Conservation (phyloP, 1,140 invertebrate genomes). For the Elymnias hypermnestra region DNA sequence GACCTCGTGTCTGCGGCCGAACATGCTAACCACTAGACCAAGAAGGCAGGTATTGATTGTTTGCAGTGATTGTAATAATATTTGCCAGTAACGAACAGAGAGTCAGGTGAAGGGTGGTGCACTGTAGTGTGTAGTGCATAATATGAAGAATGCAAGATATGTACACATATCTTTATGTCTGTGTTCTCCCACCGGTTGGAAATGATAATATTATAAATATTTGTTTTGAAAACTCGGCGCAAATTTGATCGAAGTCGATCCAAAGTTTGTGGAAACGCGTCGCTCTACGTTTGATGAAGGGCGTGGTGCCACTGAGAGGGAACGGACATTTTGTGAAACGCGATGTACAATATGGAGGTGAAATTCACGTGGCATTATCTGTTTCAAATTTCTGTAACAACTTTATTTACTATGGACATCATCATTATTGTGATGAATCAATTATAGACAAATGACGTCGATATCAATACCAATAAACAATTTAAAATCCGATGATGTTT, state of each 20-base stretch:
- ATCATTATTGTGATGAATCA: no score
- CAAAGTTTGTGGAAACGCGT: conserved; percentile 12
- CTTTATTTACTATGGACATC: no score
- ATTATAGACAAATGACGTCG: no score
- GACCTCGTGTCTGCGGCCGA: no score
- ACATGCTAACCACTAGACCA: no score
- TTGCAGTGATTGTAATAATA: no score
- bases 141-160: not conserved
- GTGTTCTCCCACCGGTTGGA: not conserved
- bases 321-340: not conserved
- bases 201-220: conserved; percentile 8
- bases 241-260: conserved; percentile 11
- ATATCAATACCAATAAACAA: no score
- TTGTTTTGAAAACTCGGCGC: conserved; percentile 7
- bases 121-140: no score
- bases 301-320: not conserved
- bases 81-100: no score
- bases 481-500: no score
- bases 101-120: no score
- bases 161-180: not conserved
- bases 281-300: conserved; percentile 9
- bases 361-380: not conserved
- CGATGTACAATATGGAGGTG: not conserved
- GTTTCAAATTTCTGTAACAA: not conserved
- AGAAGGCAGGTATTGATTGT: no score